Base-by-base conservation (phyloP, 1,140 invertebrate genomes). In the Bombus vancouverensis region DNA sequence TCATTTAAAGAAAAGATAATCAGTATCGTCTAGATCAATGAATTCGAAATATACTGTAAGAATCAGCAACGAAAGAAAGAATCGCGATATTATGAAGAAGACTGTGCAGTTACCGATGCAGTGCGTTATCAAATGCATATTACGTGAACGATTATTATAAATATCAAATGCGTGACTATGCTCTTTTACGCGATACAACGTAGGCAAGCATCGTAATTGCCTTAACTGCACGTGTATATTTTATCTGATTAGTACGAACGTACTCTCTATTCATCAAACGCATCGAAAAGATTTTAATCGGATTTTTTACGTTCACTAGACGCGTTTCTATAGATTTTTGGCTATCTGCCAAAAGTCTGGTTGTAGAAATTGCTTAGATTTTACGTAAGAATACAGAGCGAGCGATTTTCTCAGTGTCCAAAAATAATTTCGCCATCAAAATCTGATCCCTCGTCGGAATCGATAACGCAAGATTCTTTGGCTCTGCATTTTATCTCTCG, bases 301-400 rank as follows among this genome's bases (percentile, higher is more conserved):
- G 9, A 28, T 66, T 15, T n/a, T 15, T 34, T 8, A 28, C 4
- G 28, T 47, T 66, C 18, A 3, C 37, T 28, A 44, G 44, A 32
- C 15, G 59, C 12, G 59, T 28, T 25, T 65, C 4, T 22, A 47
- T 5, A 34, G 25, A 25, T 10, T 5, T 0, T 57, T 83, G 73
- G 81, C 81, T 2, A 8, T 6, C 12, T 68, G 73, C 62, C 81
- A 62, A 77, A 37, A 53, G 32, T 82, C 34, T 66, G n/a, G 34
- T 18, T 68, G 32, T 13, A 39, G 34, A 28, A 53, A 32, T n/a
- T 47, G 57, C 57, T 62, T 75, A 66, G 22, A 34, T 76, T 57
- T 83, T 68, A 83, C 81, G 59, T 39, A 76, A 83, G 73, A 66
- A 76, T 66, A 32, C 3, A 53, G 6, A 32, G 6, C n/a, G 2